Conservation (phyloP, 2,888 invertebrate species). For the Cryptus armator region DNA sequence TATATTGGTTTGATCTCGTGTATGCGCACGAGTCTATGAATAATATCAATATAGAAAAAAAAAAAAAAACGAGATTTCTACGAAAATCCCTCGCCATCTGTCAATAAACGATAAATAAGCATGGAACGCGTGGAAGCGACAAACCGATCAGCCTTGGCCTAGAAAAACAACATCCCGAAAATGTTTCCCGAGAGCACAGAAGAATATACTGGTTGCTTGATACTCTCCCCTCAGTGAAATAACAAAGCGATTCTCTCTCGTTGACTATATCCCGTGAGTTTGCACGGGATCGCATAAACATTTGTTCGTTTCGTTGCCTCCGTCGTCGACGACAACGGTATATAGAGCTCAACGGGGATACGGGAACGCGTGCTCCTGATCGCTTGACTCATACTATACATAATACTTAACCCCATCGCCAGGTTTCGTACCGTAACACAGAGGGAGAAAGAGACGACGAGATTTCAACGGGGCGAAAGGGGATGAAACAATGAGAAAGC, state of each 20-base stretch:
- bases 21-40: conserved; percentile 4
- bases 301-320: conserved; percentile 23
- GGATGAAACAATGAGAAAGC: conserved; percentile 39
- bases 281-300: conserved; percentile 61
- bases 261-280: conserved; percentile 27
- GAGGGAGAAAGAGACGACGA: conserved; percentile 13
- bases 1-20: not conserved
- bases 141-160: conserved; percentile 55
- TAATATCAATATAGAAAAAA: conserved; percentile 31
- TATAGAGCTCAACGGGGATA: conserved; percentile 3
- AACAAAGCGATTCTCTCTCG: conserved; percentile 55
- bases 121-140: conserved; percentile 34
- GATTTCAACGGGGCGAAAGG: conserved; percentile 4
- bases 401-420: conserved; percentile 45
- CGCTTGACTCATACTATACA: conserved; percentile 50
- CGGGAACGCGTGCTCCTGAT: conserved; percentile 27
- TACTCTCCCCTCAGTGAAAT: conserved; percentile 46
- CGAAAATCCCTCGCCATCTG: conserved; percentile 40
- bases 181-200: conserved; percentile 6
- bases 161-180: conserved; percentile 57
- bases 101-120: conserved; percentile 59
- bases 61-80: conserved; percentile 2
- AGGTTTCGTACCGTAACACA: not conserved
- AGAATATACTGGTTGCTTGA: conserved; percentile 39
- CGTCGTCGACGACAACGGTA: not conserved